These are phyloP conservation scores for Synergus gifuensis DNA, from an alignment of 2,888 invertebrate genomes.

Conservation along the genomic window DNA sequence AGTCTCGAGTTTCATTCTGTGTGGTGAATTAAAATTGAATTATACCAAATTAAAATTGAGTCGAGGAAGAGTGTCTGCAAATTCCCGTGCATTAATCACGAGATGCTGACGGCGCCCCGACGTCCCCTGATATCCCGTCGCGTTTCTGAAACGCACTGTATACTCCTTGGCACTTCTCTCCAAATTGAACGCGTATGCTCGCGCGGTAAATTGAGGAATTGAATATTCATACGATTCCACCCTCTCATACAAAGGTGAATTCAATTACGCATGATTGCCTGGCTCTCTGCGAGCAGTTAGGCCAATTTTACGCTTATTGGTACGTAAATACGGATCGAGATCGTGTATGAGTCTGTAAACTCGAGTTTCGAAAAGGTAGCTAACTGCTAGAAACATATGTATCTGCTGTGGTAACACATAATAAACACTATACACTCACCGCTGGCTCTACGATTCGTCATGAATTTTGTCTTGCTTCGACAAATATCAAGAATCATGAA, in stretches of 20 bases:
- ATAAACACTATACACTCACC: not conserved
- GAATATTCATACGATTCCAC: slow-evolving; percentile 73
- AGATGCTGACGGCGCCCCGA: slow-evolving; percentile 25
- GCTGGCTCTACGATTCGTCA: slow-evolving; percentile 5
- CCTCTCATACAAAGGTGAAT: slow-evolving; percentile 72
- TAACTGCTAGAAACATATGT: not conserved
- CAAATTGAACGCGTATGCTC: slow-evolving; percentile 48
- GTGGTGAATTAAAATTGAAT: slow-evolving; percentile 29
- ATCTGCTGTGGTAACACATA: too few species aligned
- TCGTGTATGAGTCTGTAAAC: slow-evolving; percentile 21
- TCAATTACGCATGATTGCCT: slow-evolving; percentile 75
- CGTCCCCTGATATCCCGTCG: slow-evolving; percentile 32
- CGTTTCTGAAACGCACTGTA: slow-evolving; percentile 33
- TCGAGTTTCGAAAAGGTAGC: slow-evolving; percentile 6
- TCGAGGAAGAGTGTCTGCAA: slow-evolving; percentile 35
- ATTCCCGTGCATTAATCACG: slow-evolving; percentile 37
- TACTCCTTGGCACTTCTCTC: slow-evolving; percentile 42
- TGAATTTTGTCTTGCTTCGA: slow-evolving; percentile 1
- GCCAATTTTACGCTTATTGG: slow-evolving; percentile 76
- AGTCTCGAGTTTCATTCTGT: slow-evolving; percentile 15
- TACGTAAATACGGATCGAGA: slow-evolving; percentile 70
- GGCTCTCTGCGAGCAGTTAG: slow-evolving; percentile 67
- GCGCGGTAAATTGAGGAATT: slow-evolving; percentile 48
- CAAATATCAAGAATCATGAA: slow-evolving; percentile 7
- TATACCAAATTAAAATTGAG: slow-evolving; percentile 38